Evolutionary conservation across 2,113 vertebrate genomes (phyloP), one percentile per base, ranked within the genome.

Genomic region (Ciconia maguari): DNA sequence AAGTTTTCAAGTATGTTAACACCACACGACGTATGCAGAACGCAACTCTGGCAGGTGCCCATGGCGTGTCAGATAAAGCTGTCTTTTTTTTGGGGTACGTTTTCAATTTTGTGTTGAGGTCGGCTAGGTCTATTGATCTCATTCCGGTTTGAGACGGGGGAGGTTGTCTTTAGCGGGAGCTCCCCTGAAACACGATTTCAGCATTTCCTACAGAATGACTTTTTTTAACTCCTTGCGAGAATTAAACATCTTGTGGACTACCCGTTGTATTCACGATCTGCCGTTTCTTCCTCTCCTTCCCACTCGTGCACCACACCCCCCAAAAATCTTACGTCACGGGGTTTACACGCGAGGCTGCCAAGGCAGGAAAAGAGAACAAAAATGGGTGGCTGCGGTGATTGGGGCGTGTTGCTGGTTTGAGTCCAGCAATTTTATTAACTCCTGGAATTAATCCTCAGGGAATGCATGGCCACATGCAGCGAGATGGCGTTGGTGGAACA

Each of bases 341-440:
- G 10, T 25, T 36, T 32, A 11, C 2, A 36, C 12, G 15, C 16
- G 10, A 27, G 46, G 34, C 52, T 24, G 36, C 46, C 17, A 7
- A 14, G 65, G 36, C 46, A 68, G 70, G 41, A 30, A 6, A 44
- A 32, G 41, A 46, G 24, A 70, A 51, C 0, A 3, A 10, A n/a
- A 62, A 4, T 2, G 21, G 8, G 49, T n/a, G 26, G 27, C 49
- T 0, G 1, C 22, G 44, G 6, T 4, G 41, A 11, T 5, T 12
- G 81, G 48, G 36, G 5, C 5, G 13, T 2, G 1, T 38, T 21
- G 48, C 24, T 1, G 6, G 18, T 36, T 16, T 8, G 41, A 48
- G 20, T 13, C 61, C 30, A 4, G 13, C 4, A 0, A 32, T 51
- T 29, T 15, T 24, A 11, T 13, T 5, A 44, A 11, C 13, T 77